Conservation (phyloP, 2,888 invertebrate genomes). For the Eucera pruinosa region DNA sequence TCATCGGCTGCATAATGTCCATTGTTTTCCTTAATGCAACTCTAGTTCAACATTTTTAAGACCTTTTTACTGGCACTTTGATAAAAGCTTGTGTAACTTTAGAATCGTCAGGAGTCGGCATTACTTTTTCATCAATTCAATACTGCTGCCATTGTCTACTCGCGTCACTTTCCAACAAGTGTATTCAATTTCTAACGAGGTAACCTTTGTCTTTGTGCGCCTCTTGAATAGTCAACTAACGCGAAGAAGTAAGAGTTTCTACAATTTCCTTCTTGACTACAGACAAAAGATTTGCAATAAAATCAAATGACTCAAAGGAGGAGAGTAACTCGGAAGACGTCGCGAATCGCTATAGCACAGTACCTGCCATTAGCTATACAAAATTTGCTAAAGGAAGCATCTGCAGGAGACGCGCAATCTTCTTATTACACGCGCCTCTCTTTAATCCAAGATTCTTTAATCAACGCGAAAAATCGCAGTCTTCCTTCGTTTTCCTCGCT, state of each 20-base stretch:
- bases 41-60: no score
- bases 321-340: background rate
- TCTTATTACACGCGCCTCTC: constrained; percentile 26
- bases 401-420: constrained; percentile 6
- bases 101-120: no score
- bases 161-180: background rate
- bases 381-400: constrained; percentile 20
- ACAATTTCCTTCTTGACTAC: background rate
- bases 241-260: background rate
- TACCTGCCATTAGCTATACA: background rate
- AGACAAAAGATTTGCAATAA: constrained; percentile 7
- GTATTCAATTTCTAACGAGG: no score
- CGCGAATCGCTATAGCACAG: background rate
- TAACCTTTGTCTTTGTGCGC: no score
- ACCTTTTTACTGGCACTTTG: no score
- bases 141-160: background rate
- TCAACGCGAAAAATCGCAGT: constrained; percentile 50
- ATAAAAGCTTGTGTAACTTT: no score
- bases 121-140: no score
- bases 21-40: no score
- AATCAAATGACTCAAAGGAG: background rate
- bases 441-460: constrained; percentile 59
- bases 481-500: no score
- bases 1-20: no score
- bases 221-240: no score